These are phyloP conservation scores for Rhinoptilus africanus DNA, from an alignment of 2,113 vertebrate species.

Conservation along the genomic window DNA sequence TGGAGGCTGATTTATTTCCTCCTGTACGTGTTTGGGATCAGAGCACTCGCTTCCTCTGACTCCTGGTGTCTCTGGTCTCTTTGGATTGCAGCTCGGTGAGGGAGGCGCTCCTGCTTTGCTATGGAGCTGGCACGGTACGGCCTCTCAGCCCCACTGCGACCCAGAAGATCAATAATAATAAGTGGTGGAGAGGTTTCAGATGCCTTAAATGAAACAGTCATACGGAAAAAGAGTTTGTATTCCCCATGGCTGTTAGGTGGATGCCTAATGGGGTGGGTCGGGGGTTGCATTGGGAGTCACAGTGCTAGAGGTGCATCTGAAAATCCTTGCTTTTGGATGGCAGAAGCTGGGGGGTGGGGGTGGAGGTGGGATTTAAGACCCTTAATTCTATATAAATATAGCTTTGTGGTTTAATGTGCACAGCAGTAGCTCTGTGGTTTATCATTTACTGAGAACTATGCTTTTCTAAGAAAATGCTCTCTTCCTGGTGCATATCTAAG, in stretches of 20 bases:
- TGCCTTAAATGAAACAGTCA: constrained; percentile 15
- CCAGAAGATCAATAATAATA: constrained; percentile 26
- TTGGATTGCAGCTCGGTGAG: background rate
- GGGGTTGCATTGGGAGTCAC: background rate
- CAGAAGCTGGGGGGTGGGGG: background rate
- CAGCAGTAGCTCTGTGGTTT: constrained; percentile 78
- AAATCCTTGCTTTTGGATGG: constrained; percentile 15
- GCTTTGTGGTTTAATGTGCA: constrained; percentile 71
- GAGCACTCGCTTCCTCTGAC: constrained; percentile 38
- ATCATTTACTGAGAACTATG: constrained; percentile 79
- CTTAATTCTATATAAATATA: constrained; percentile 45
- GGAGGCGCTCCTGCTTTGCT: background rate
- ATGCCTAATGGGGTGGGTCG: background rate
- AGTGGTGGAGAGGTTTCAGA: background rate
- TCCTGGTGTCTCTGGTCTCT: background rate
- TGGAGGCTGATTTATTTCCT: constrained; percentile 43
- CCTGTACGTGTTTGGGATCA: constrained; percentile 27
- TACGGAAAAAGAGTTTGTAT: constrained; percentile 1
- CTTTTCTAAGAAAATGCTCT: constrained; percentile 82
- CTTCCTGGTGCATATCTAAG: constrained; percentile 74
- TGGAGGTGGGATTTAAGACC: constrained; percentile 45
- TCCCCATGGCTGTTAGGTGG: background rate
- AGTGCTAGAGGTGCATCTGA: background rate
- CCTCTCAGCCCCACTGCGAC: background rate
- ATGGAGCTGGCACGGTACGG: background rate